phyloP scores from a whole-genome alignment of 2,888 invertebrate genomes.

The Plutella xylostella region DNA sequence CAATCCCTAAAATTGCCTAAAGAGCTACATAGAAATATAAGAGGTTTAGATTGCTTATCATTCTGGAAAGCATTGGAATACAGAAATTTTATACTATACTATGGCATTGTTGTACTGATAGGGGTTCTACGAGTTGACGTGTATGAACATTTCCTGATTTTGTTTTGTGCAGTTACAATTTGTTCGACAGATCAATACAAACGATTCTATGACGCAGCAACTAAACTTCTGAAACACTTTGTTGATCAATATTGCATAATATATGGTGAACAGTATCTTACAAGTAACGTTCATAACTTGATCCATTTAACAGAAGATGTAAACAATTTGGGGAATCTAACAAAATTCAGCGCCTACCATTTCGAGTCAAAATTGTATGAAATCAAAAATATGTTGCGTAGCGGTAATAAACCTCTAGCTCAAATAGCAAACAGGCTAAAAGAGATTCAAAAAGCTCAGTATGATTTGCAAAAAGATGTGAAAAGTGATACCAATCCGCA shows the following conservation, averaged over 20 bases:
- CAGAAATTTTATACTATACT: slow-evolving; percentile 18
- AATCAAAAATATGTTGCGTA: slow-evolving; percentile 7
- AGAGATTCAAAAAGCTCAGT: slow-evolving; percentile 1
- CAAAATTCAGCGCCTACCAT: slow-evolving; percentile 11
- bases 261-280: slow-evolving; percentile 17
- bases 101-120: slow-evolving; percentile 16
- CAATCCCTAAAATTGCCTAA: slow-evolving; percentile 11
- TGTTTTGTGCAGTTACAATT: slow-evolving; percentile 18
- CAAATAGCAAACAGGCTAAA: slow-evolving; percentile 14
- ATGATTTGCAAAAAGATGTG: neutral
- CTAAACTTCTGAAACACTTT: slow-evolving; percentile 17
- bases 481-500: too few species aligned
- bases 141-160: slow-evolving; percentile 13
- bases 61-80: slow-evolving; percentile 20
- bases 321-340: slow-evolving; percentile 11
- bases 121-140: slow-evolving; percentile 10
- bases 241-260: slow-evolving; percentile 10
- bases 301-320: slow-evolving; percentile 15
- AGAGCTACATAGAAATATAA: slow-evolving; percentile 18
- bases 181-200: slow-evolving; percentile 14
- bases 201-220: slow-evolving; percentile 14
- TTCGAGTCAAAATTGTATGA: slow-evolving; percentile 10
- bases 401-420: slow-evolving; percentile 13
- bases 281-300: slow-evolving; percentile 19
- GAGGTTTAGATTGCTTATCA: slow-evolving; percentile 13